Evolutionary conservation across 2,888 invertebrate genomes (phyloP).

Genomic region (Troglohyphantes excavatus): DNA sequence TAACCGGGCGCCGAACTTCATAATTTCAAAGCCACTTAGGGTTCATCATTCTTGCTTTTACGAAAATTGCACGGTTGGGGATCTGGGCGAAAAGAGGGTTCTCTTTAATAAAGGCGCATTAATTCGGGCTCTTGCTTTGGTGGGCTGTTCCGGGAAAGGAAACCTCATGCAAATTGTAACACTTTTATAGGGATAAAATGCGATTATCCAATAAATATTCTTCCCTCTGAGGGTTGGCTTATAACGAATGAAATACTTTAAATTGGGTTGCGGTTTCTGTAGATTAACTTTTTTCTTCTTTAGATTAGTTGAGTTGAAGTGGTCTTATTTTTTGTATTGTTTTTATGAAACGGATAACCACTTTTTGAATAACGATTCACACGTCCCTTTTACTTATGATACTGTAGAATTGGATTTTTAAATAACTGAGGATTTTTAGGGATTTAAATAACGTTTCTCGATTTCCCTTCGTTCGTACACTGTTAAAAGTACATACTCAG

Average conservation of each 20-base stretch:
- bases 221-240: neutral
- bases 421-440: too few species aligned
- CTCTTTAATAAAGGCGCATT: constrained; percentile 32
- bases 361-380: too few species aligned
- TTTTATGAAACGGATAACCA: too few species aligned
- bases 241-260: neutral
- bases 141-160: neutral
- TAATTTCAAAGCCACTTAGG: constrained; percentile 25
- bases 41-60: constrained; percentile 1
- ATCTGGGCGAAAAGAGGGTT: neutral
- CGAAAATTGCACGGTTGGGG: neutral
- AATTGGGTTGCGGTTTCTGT: neutral
- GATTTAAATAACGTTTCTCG: too few species aligned
- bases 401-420: too few species aligned
- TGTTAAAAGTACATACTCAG: too few species aligned
- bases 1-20: constrained; percentile 17
- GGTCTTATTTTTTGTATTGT: too few species aligned
- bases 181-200: constrained; percentile 2
- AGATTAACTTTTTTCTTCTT: too few species aligned
- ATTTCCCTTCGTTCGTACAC: too few species aligned
- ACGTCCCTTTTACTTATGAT: too few species aligned
- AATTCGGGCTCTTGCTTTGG: constrained; percentile 7
- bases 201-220: constrained; percentile 13
- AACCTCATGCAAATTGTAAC: constrained; percentile 34
- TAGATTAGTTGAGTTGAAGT: too few species aligned